phyloP scores from a whole-genome alignment of 2,888 invertebrate genomes.

The Parnassius mnemosyne region DNA sequence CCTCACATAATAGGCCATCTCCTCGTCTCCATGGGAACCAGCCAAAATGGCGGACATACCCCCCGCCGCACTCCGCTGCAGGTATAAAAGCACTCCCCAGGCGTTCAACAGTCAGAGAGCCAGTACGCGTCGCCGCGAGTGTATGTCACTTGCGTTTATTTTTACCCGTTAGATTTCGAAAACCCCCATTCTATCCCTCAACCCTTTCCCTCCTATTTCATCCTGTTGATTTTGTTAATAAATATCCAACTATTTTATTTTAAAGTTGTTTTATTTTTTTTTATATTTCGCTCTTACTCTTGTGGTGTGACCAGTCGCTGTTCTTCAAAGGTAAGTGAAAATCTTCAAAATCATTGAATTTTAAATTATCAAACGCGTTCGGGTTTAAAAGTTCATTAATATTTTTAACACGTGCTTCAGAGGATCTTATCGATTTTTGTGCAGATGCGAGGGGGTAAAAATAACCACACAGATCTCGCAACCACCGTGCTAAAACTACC shows the following conservation, averaged over 20 bases:
- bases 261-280: slow-evolving; percentile 38
- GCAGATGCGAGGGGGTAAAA: slow-evolving; percentile 49
- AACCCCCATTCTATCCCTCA: slow-evolving; percentile 36
- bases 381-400: slow-evolving; percentile 18
- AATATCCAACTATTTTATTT: slow-evolving; percentile 25
- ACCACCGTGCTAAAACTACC: slow-evolving; percentile 32
- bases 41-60: slow-evolving; percentile 70
- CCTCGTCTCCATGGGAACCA: slow-evolving; percentile 70
- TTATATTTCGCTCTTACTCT: slow-evolving; percentile 37
- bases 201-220: slow-evolving; percentile 26
- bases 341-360: slow-evolving; percentile 5
- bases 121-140: slow-evolving; percentile 53
- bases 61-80: slow-evolving; percentile 49
- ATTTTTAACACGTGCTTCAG: slow-evolving; percentile 43
- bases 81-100: slow-evolving; percentile 66
- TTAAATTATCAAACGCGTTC: slow-evolving; percentile 26
- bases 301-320: slow-evolving; percentile 48
- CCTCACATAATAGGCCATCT: slow-evolving; percentile 80
- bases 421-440: slow-evolving; percentile 52
- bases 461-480: slow-evolving; percentile 42
- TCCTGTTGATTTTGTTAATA: slow-evolving; percentile 33
- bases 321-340: slow-evolving; percentile 54
- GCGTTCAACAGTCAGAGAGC: slow-evolving; percentile 59
- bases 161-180: slow-evolving; percentile 48
- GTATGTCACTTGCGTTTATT: slow-evolving; percentile 51